Percentiles rank a stretch among this genome's conserved stretches.
Evolutionary conservation across 53 echinoderm and acorn worm genomes (phyloP).

Genomic region (Pentamera pediparva): DNA sequence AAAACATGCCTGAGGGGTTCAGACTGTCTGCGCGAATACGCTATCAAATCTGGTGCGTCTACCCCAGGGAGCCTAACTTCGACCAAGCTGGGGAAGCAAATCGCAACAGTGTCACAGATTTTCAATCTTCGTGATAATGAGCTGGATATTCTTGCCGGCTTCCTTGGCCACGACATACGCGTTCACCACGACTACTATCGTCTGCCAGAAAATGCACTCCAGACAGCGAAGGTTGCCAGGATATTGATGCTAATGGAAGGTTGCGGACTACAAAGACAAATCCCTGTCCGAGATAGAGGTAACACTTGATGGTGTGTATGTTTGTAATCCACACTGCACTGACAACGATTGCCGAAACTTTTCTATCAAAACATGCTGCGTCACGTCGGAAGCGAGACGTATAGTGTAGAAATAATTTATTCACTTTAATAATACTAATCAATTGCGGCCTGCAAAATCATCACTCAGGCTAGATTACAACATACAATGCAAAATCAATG

Average conservation of each 20-base stretch:
- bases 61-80: not conserved
- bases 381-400: no score
- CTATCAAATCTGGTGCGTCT: not conserved
- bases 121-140: not conserved
- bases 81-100: conserved; percentile 1
- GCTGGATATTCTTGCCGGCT: not conserved
- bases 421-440: no score
- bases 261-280: not conserved
- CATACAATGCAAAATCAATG: no score
- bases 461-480: no score
- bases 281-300: conserved; percentile 1
- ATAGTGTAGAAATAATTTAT: no score
- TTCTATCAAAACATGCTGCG: no score
- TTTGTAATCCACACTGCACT: no score
- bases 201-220: not conserved
- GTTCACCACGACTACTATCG: conserved; percentile 1
- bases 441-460: no score
- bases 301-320: conserved; percentile 11
- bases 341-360: no score
- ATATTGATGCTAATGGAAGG: not conserved
- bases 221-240: conserved; percentile 10
- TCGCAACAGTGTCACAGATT: conserved; percentile 8
- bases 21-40: conserved; percentile 6
- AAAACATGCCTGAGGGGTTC: conserved; percentile 16
- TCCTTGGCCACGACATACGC: conserved; percentile 8